A percentile compares a stretch with the other conserved stretches of the same genome.
These are phyloP conservation scores for Paguma larvata DNA, from an alignment of 2,797 vertebrate species.

Conservation along the genomic window DNA sequence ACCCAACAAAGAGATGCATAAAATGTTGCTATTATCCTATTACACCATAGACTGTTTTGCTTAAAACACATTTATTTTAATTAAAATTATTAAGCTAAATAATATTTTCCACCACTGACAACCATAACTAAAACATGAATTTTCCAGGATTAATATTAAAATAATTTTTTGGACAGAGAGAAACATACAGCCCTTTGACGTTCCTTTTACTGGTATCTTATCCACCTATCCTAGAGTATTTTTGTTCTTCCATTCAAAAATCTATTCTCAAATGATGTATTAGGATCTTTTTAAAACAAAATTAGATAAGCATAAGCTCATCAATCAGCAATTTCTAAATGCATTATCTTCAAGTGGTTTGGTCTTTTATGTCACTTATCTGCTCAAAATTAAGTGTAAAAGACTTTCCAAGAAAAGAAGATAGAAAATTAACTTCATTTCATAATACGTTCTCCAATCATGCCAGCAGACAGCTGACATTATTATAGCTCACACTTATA, in stretches of 20 bases:
- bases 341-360: constrained; percentile 70
- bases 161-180: neutral
- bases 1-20: constrained; percentile 82
- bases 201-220: neutral
- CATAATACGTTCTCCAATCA: constrained; percentile 70
- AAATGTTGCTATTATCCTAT: constrained; percentile 84
- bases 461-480: constrained; percentile 70
- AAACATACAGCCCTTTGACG: neutral
- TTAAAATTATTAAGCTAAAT: constrained; percentile 87
- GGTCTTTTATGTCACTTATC: constrained; percentile 74
- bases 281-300: constrained; percentile 77
- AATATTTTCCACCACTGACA: constrained; percentile 82
- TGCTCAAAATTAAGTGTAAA: constrained; percentile 77
- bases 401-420: constrained; percentile 75
- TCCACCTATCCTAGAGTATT: constrained; percentile 24
- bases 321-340: constrained; percentile 74
- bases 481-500: constrained; percentile 69
- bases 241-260: constrained; percentile 66
- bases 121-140: constrained; percentile 79
- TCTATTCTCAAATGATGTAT: constrained; percentile 67
- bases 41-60: constrained; percentile 85
- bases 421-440: constrained; percentile 81
- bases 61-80: constrained; percentile 88
- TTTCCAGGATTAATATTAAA: constrained; percentile 74
- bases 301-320: constrained; percentile 71